Evolutionary conservation across 2,113 vertebrate genomes (phyloP).

Genomic region (Thryonomys swinderianus): DNA sequence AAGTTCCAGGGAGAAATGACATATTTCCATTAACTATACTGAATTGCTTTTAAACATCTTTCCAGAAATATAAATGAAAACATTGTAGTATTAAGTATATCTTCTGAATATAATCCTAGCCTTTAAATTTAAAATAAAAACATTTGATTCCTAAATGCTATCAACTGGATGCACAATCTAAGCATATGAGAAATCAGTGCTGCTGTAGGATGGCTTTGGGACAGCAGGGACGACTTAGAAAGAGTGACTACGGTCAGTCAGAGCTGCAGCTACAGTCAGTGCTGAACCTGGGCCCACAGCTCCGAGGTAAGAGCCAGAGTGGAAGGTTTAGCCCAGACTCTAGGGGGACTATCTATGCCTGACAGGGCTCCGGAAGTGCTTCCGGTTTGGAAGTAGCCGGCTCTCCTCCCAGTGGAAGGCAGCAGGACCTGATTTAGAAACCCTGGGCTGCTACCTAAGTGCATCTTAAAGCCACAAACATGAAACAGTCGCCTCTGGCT

Average conservation of each 20-base stretch:
- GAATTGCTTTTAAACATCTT: background rate
- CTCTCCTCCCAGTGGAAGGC: background rate
- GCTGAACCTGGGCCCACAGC: no score
- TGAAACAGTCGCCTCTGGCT: background rate
- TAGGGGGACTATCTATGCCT: background rate
- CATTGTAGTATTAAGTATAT: background rate
- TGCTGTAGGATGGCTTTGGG: background rate
- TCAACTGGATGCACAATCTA: background rate
- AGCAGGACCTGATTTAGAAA: background rate
- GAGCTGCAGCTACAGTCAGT: no score
- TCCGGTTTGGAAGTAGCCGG: background rate
- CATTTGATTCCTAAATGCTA: background rate
- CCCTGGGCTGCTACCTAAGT: background rate
- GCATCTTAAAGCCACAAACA: background rate
- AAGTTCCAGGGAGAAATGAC: background rate
- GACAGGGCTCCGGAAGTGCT: background rate
- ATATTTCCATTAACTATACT: background rate
- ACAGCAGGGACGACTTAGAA: background rate
- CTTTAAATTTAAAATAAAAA: background rate
- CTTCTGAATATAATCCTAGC: background rate
- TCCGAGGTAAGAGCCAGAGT: background rate
- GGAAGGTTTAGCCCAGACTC: background rate
- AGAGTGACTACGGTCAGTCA: background rate
- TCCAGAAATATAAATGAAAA: slow-evolving; percentile 36
- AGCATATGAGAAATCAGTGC: background rate